Base-by-base conservation (phyloP, 2,888 invertebrate genomes). In the Melinopterus prodromus region DNA sequence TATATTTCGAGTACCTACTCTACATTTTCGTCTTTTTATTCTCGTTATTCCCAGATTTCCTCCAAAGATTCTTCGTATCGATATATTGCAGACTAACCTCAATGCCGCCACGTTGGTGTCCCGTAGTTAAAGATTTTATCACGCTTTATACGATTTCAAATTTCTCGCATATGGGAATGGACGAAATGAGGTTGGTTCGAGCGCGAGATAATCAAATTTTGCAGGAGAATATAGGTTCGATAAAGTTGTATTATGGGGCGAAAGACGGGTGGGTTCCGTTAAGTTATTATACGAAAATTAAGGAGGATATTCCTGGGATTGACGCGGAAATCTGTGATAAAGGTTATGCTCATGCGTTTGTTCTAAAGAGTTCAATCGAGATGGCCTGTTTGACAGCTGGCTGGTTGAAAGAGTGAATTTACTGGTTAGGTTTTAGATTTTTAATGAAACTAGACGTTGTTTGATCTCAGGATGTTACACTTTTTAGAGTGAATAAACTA, bases 261-360 rank as follows among this genome's bases (percentile, higher is more conserved):
- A 91, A 87, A 4, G 98, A 99, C 89, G 92, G 92, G 6, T 99
- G 98, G 98, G 95, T 94, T 77, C 98, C 98, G 0, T 84, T 92
- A 0, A 88, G 90, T 70, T 96, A 94, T 86, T 96, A 93, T 86
- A 89, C 93, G 36, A 92, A 94, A 81, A 88, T 98, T 80, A 92
- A 91, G 82, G 84, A 88, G 16, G 89, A 90, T 79, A 91, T 93
- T 87, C 94, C 94, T 0, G 88, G 91, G 79, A 89, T 93, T 6
- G 91, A 94, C 82, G 92, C 93, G 3, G 88, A 91, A 81, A 85
- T 95, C 16, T 94, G 94, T 86, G 89, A 90, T 16, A 88, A 91
- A 75, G 91, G 92, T 16, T 92, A 92, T 84, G 91, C 92, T 53
- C 98, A 98, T 89, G 94, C 96, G 3, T 98, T 97, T 92, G 96